These are phyloP conservation scores for Hycleus cichorii DNA, from an alignment of 1,140 invertebrate genomes.

Conservation along the genomic window DNA sequence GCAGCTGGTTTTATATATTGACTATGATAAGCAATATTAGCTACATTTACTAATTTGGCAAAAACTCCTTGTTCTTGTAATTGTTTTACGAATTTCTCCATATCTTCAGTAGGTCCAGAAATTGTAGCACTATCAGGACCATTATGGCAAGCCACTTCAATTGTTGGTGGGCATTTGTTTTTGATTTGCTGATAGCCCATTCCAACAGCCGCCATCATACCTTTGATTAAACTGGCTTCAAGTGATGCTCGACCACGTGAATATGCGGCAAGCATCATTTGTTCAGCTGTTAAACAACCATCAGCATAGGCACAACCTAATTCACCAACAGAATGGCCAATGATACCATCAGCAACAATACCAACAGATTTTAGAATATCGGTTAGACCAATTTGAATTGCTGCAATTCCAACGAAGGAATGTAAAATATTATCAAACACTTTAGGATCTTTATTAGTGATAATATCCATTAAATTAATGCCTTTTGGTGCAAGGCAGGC, in stretches of 20 bases:
- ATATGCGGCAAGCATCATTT: conserved; percentile 78
- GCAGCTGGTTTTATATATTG: conserved; percentile 69
- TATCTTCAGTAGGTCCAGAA: conserved; percentile 68
- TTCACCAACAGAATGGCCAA: conserved; percentile 85
- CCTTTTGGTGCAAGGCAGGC: conserved; percentile 62
- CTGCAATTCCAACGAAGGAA: conserved; percentile 86
- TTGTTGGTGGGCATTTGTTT: conserved; percentile 52
- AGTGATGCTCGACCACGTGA: conserved; percentile 77
- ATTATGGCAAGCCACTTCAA: conserved; percentile 84
- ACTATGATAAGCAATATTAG: conserved; percentile 81
- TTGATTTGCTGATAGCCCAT: conserved; percentile 45
- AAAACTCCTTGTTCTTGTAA: conserved; percentile 70
- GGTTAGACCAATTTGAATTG: conserved; percentile 79
- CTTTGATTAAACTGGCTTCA: conserved; percentile 65
- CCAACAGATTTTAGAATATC: conserved; percentile 65
- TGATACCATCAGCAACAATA: conserved; percentile 72
- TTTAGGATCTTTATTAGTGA: conserved; percentile 64
- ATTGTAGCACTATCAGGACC: conserved; percentile 75
- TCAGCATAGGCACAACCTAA: conserved; percentile 87
- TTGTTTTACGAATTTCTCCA: conserved; percentile 61
- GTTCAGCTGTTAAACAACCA: conserved; percentile 72
- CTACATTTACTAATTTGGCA: conserved; percentile 70
- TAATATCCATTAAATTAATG: conserved; percentile 70
- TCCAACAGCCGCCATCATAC: conserved; percentile 80
- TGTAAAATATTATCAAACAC: conserved; percentile 77